These are phyloP conservation scores for Melanostigma gelatinosum DNA, from an alignment of 2,113 vertebrate genomes.

Conservation along the genomic window DNA sequence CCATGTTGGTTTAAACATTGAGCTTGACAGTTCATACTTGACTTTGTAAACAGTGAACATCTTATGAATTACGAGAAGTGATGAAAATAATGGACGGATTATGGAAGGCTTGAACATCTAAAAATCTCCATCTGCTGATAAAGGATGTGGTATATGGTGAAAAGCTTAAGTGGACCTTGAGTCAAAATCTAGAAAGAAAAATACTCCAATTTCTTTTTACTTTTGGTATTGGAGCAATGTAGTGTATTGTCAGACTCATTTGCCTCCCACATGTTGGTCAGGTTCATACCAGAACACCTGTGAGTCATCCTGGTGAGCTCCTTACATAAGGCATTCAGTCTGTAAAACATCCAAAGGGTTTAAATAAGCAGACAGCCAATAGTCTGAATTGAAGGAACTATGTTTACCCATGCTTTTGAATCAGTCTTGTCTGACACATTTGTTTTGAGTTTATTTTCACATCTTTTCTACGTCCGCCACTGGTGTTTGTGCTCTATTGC, in stretches of 20 bases:
- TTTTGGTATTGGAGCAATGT: constrained; percentile 19
- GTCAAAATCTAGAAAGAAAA: background rate
- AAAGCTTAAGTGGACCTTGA: background rate
- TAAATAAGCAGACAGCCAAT: constrained; percentile 22
- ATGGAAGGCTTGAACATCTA: background rate
- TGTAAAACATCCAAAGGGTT: constrained; percentile 32
- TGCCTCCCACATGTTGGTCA: constrained; percentile 63
- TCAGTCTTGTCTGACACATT: constrained; percentile 5
- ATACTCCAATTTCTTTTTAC: background rate
- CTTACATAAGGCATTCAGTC: constrained; percentile 56
- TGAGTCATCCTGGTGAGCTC: constrained; percentile 69
- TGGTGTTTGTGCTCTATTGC: background rate
- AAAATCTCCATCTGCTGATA: background rate
- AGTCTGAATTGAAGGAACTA: constrained; percentile 6
- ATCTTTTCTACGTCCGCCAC: background rate
- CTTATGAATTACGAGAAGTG: background rate
- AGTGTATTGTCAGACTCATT: constrained; percentile 46
- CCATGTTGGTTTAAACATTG: background rate
- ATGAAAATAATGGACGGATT: background rate
- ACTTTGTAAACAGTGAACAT: background rate
- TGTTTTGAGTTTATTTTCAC: constrained; percentile 6
- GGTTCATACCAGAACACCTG: constrained; percentile 53
- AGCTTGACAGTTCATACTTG: background rate
- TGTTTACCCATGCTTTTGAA: constrained; percentile 5
- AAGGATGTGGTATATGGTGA: background rate